These are phyloP conservation scores for Harmothoe impar DNA, from an alignment of 2,888 invertebrate genomes.

Conservation along the genomic window DNA sequence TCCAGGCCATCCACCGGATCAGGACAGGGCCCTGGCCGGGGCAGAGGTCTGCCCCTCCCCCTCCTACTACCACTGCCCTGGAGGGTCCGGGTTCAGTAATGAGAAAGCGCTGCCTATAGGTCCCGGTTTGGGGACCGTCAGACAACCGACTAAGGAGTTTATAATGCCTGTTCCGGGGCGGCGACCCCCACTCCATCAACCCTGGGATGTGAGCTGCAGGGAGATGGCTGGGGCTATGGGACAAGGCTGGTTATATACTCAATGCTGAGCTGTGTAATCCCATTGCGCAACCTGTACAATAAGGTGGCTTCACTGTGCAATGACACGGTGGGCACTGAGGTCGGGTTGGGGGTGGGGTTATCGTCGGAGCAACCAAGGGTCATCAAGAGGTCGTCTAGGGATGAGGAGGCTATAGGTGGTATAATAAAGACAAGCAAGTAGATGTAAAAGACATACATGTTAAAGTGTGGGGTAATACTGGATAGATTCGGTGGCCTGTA, in stretches of 20 bases:
- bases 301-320: neutral
- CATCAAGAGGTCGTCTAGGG: no score
- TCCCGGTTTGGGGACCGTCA: slow-evolving; percentile 12
- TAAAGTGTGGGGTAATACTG: no score
- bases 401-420: no score
- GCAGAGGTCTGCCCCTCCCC: neutral
- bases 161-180: slow-evolving; percentile 5
- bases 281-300: neutral
- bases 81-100: neutral
- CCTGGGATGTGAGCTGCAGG: neutral
- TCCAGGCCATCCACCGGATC: slow-evolving; percentile 19
- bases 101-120: neutral
- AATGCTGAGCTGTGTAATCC: slow-evolving; percentile 20
- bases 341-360: no score
- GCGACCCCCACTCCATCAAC: slow-evolving; percentile 28
- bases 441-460: no score
- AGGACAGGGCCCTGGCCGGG: neutral
- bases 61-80: neutral
- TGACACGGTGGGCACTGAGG: no score
- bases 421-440: no score
- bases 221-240: neutral
- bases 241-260: neutral
- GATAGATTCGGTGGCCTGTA: no score
- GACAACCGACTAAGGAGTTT: slow-evolving; percentile 43
- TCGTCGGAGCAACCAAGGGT: no score